Evolutionary conservation across 1,140 invertebrate genomes (phyloP).

Genomic region (Contarinia nasturtii): DNA sequence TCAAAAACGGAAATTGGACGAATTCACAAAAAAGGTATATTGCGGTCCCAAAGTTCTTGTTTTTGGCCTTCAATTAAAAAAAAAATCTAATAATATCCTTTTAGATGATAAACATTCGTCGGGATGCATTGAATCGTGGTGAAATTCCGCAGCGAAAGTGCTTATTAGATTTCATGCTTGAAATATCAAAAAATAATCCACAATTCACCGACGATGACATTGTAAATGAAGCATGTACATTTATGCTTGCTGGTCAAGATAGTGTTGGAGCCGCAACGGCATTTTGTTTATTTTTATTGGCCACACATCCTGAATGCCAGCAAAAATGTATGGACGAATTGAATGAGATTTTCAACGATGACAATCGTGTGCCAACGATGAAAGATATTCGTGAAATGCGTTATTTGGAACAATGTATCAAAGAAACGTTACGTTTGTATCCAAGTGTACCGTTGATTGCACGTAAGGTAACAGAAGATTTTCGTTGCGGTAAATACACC

Average conservation of each 20-base stretch:
- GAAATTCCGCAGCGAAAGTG: conserved; percentile 5
- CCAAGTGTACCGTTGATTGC: conserved; percentile 47
- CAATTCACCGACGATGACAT: conserved; percentile 47
- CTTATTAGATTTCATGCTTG: conserved; percentile 45
- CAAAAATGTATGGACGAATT: conserved; percentile 37
- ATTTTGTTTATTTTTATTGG: conserved; percentile 37
- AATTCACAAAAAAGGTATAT: conserved; percentile 31
- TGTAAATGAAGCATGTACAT: conserved; percentile 47
- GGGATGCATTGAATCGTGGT: conserved; percentile 10
- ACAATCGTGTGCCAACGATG: conserved; percentile 25
- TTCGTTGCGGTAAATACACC: conserved; percentile 24
- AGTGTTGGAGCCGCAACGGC: conserved; percentile 42
- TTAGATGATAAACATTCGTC: conserved; percentile 17
- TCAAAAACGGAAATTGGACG: conserved; percentile 36
- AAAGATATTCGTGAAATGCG: conserved; percentile 37
- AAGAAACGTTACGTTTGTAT: conserved; percentile 40
- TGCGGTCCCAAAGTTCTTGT: no score
- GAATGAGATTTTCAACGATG: conserved; percentile 31
- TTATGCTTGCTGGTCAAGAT: conserved; percentile 62
- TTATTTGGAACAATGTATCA: conserved; percentile 47
- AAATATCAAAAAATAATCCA: conserved; percentile 31
- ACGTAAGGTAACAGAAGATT: conserved; percentile 33
- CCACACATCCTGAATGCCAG: conserved; percentile 38
- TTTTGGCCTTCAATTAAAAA: no score
- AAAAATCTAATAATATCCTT: no score